A percentile compares a stretch with the other conserved stretches of the same genome.
phyloP scores from a whole-genome alignment of 1,140 invertebrate genomes.

The Lamellibrachia luymesi region DNA sequence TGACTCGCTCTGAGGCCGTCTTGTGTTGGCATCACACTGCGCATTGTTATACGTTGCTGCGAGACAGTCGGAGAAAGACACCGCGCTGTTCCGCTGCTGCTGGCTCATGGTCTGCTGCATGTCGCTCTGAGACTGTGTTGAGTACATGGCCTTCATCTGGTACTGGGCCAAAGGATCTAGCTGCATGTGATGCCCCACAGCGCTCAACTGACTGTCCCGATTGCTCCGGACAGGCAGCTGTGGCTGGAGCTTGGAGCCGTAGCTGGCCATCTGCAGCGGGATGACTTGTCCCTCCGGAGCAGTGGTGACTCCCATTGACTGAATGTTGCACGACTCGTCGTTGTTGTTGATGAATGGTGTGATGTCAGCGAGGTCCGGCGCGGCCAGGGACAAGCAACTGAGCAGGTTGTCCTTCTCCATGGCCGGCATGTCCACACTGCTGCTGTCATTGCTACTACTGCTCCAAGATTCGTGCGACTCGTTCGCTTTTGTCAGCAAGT shows the following conservation, averaged over 20 bases:
- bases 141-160: background rate
- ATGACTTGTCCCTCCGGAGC: background rate
- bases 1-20: background rate
- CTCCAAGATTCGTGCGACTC: background rate
- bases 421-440: background rate
- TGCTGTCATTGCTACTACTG: background rate
- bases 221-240: background rate
- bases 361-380: slow-evolving; percentile 12
- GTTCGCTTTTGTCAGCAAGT: background rate
- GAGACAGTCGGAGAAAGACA: background rate
- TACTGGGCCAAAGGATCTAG: too few relatives aligned
- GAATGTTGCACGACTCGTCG: background rate
- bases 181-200: background rate
- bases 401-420: background rate
- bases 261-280: background rate
- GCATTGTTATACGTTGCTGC: background rate
- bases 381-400: background rate
- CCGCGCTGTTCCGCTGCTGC: background rate
- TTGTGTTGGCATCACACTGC: background rate
- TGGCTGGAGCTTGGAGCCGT: background rate
- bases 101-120: background rate
- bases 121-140: background rate
- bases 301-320: background rate
- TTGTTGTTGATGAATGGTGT: background rate
- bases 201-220: background rate